Evolutionary conservation across 2,888 invertebrate species (phyloP).

Genomic region (Chironomus tentans): DNA sequence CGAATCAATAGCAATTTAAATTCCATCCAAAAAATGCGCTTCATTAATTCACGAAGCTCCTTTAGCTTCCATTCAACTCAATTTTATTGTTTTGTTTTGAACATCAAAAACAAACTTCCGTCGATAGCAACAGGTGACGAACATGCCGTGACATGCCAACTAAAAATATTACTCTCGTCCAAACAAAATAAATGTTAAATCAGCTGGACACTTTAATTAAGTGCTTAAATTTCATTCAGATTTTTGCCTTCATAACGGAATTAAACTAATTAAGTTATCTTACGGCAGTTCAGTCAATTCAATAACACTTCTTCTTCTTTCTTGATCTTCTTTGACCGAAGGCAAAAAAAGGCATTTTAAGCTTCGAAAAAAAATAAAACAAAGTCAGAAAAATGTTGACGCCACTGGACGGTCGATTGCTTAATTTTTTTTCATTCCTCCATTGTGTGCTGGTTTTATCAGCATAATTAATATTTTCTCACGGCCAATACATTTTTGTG

Average conservation of each 20-base stretch:
- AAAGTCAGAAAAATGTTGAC: slow-evolving; percentile 3
- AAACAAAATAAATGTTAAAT: not conserved
- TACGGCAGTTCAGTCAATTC: not conserved
- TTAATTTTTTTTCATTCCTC: slow-evolving; percentile 20
- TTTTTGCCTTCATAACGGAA: not conserved
- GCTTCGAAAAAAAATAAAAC: not conserved
- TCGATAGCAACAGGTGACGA: no score
- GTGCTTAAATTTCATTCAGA: no score
- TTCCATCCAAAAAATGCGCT: no score
- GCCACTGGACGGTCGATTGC: slow-evolving; percentile 22
- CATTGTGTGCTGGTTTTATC: slow-evolving; percentile 18
- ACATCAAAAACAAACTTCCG: no score
- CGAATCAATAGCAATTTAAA: no score
- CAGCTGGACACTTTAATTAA: not conserved
- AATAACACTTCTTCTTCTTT: not conserved
- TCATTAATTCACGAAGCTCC: no score
- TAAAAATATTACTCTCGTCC: not conserved
- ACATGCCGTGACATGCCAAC: no score
- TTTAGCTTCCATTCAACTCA: no score
- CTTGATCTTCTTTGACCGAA: not conserved
- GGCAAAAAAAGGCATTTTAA: not conserved
- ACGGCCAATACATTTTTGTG: slow-evolving; percentile 6
- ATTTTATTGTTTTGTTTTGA: no score
- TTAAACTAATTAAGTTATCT: not conserved
- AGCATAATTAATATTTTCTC: slow-evolving; percentile 27